Conservation (phyloP, 1,140 invertebrate species). For the Scaptomyza graminum region DNA sequence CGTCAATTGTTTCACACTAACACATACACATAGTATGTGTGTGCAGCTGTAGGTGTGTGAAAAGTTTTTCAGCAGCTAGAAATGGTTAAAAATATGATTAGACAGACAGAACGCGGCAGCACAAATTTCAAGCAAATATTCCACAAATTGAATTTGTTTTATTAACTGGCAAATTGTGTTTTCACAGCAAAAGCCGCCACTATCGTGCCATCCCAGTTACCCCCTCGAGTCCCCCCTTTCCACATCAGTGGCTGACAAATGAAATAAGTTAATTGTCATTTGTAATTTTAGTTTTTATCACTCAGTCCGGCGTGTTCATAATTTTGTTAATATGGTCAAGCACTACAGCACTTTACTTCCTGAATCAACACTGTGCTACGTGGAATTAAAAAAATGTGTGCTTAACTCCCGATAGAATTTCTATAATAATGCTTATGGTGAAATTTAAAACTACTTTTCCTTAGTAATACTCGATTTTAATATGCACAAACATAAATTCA, state of each 20-base stretch:
- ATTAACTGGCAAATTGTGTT: conserved; percentile 42
- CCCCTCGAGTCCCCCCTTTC: no score
- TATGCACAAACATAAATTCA: no score
- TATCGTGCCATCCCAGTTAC: no score
- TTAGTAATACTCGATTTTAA: no score
- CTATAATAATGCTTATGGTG: no score
- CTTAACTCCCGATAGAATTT: neutral
- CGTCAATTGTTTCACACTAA: conserved; percentile 11
- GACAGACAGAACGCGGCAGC: conserved; percentile 10
- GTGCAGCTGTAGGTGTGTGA: conserved; percentile 44
- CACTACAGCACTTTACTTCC: neutral
- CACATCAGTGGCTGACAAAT: conserved; percentile 4
- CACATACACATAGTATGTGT: no score
- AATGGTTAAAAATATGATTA: conserved; percentile 44
- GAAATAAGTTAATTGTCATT: conserved; percentile 46
- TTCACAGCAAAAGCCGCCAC: conserved; percentile 5
- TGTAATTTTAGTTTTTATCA: conserved; percentile 23
- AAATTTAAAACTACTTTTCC: no score
- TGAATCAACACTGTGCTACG: neutral
- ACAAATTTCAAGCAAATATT: conserved; percentile 53
- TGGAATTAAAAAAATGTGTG: neutral
- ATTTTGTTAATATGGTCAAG: conserved; percentile 12
- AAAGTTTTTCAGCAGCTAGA: conserved; percentile 69
- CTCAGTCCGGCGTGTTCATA: neutral
- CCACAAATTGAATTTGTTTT: conserved; percentile 47